Evolutionary conservation across 2,113 vertebrate species (phyloP).

Genomic region (Lanius ludovicianus): DNA sequence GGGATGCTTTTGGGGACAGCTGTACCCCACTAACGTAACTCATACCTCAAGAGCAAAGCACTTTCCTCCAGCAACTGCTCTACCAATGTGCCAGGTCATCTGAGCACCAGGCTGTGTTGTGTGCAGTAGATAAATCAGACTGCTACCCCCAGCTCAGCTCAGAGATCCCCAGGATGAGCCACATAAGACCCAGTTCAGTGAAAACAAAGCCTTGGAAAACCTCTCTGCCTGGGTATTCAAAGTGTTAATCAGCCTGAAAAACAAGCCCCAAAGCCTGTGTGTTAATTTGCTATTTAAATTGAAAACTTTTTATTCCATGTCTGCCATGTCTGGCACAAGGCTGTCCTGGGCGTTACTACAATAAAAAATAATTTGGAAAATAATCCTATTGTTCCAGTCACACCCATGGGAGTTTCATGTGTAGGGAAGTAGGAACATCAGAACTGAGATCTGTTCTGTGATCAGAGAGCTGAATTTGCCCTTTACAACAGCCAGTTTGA

Average conservation of each 20-base stretch:
- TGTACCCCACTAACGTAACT: not conserved
- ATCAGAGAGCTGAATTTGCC: constrained; percentile 3
- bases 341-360: constrained; percentile 37
- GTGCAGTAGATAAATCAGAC: not conserved
- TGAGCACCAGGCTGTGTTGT: not conserved
- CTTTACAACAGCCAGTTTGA: constrained; percentile 1
- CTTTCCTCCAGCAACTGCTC: not conserved
- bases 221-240: not conserved
- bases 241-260: constrained; percentile 28
- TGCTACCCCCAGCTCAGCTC: not conserved
- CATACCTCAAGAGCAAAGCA: not conserved
- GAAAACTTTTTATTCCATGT: constrained; percentile 31
- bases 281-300: constrained; percentile 56
- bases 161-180: not conserved
- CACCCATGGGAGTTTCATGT: constrained; percentile 52
- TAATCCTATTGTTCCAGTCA: constrained; percentile 61
- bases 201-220: not conserved
- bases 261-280: constrained; percentile 17
- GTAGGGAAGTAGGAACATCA: constrained; percentile 55
- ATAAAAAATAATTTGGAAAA: constrained; percentile 59
- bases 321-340: constrained; percentile 43
- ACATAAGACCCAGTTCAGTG: not conserved
- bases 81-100: not conserved
- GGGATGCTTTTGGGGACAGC: not conserved
- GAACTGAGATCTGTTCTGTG: constrained; percentile 5